Evolutionary conservation across 2,113 vertebrate species (phyloP).

Genomic region (Corvus moneduloides): DNA sequence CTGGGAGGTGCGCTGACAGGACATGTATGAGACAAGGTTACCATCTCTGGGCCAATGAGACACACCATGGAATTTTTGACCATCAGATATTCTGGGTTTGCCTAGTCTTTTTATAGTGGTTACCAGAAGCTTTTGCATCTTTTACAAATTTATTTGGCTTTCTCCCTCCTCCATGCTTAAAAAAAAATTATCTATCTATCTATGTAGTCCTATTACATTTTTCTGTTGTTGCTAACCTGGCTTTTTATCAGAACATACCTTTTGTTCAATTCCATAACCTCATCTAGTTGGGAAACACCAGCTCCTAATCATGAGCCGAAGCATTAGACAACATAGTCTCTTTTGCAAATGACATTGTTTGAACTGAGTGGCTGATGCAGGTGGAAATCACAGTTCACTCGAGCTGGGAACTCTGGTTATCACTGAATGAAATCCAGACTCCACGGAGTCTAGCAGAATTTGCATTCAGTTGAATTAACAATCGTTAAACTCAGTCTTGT

Average conservation of each 20-base stretch:
- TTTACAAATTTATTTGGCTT: neutral
- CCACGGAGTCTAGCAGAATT: neutral
- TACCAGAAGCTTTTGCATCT: neutral
- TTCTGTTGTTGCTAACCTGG: neutral
- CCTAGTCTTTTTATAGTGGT: neutral
- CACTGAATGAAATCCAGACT: slow-evolving; percentile 11
- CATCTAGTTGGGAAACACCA: neutral
- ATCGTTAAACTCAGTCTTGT: neutral
- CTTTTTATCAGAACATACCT: neutral
- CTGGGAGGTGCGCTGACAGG: neutral
- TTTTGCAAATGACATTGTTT: neutral
- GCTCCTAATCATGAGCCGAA: neutral
- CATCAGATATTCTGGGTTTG: neutral
- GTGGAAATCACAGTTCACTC: neutral
- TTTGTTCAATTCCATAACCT: neutral
- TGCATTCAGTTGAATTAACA: slow-evolving; percentile 3
- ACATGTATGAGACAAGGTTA: neutral
- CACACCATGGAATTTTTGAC: neutral
- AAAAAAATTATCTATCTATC: neutral
- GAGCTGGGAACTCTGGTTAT: neutral
- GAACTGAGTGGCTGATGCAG: neutral
- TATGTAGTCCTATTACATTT: neutral
- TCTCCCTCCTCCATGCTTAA: neutral
- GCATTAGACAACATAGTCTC: neutral
- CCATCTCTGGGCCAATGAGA: neutral